Percentiles rank a stretch among this genome's conserved stretches.
Evolutionary conservation across 2,113 vertebrate genomes (phyloP).

Genomic region (Semnornis frantzii): DNA sequence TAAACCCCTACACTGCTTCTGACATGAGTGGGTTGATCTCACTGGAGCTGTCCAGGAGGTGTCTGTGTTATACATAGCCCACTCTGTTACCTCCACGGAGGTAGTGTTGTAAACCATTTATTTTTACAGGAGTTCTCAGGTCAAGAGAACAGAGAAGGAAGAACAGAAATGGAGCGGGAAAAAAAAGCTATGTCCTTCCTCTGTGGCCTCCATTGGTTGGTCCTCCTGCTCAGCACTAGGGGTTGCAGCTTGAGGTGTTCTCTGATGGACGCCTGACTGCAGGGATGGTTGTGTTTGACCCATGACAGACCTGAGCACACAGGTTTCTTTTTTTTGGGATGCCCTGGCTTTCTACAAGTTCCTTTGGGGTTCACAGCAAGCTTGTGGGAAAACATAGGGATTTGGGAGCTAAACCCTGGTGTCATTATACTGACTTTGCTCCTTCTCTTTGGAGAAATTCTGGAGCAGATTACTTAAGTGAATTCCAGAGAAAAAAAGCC

Average conservation of each 20-base stretch:
- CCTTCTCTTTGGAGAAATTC: background rate
- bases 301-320: background rate
- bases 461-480: background rate
- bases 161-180: background rate
- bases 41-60: background rate
- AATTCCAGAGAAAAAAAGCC: background rate
- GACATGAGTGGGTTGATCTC: background rate
- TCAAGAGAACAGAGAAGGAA: background rate
- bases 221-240: background rate
- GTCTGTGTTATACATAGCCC: background rate
- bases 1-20: fast-evolving
- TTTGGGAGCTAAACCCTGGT: background rate
- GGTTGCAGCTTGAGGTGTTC: background rate
- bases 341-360: background rate
- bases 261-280: background rate
- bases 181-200: background rate
- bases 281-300: background rate
- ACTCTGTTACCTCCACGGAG: background rate
- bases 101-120: background rate
- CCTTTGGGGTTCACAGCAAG: background rate
- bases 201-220: fast-evolving
- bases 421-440: background rate
- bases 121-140: background rate
- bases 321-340: background rate
- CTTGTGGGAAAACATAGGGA: fast-evolving